Base-by-base conservation (phyloP, 2,113 vertebrate species). In the Eptesicus fuscus region DNA sequence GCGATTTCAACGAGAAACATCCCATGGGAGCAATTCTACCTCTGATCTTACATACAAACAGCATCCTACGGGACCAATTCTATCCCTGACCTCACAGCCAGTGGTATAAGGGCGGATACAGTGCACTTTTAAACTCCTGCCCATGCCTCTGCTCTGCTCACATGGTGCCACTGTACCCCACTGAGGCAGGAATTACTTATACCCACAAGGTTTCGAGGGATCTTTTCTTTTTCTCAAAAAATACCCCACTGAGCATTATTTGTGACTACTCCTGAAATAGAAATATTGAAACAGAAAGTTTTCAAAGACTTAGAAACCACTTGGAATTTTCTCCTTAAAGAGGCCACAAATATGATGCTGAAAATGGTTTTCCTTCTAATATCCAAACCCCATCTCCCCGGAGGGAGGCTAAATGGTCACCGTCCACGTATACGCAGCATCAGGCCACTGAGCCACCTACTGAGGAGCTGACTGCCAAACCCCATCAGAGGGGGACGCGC, bases 221-320 rank as follows among this genome's bases (percentile, higher is more conserved):
- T 82, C 11, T 65, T 84, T 76, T 67, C 5, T 80, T 37, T 35
- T 53, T 80, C 32, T n/a, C 63, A 17, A 80, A 82, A 86, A 77
- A 83, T 47, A 76, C 3, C 91, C 2, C 13, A 87, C 20, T 69
- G 9, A 82, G 59, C 65, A 74, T 82, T 95, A 93, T 86, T 84
- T 80, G 30, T 87, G 84, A 35, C 35, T n/a, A 37, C 5, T 86
- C 37, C 47, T 49, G 51, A 88, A 94, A 94, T 0, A 74, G 42
- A 90, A 84, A 37, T 44, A 47, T 30, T 70, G 51, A 95, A 93
- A 84, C 5, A 59, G 51, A 76, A 93, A 70, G 1, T 47, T 90
- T 85, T 84, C 67, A 59, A 91, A 89, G 74, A 87, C 47, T 79
- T 53, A 32, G 42, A 65, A 78, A 79, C 40, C 37, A 86, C 14